Conservation (phyloP, 2,113 vertebrate genomes). For the Ellobius talpinus region DNA sequence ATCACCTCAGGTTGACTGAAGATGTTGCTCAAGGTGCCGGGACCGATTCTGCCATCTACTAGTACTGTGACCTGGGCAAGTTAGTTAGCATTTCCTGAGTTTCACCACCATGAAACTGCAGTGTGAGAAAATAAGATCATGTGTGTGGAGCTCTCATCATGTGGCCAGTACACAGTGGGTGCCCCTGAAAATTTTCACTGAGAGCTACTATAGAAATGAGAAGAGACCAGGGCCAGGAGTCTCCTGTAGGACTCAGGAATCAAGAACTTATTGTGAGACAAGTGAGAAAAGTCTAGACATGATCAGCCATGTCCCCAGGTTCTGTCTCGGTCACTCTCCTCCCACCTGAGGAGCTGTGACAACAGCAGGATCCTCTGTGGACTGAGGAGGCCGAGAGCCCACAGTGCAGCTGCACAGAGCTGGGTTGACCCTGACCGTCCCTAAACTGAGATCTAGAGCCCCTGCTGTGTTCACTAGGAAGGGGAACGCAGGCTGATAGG, state of each 20-base stretch:
- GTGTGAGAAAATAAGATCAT: background rate
- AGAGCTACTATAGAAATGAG: background rate
- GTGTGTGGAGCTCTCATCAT: background rate
- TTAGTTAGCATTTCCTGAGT: background rate
- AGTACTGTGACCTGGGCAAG: background rate
- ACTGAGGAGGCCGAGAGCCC: too few relatives aligned
- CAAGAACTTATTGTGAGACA: background rate
- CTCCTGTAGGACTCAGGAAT: background rate
- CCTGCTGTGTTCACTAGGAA: rapidly evolving
- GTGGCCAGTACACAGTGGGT: background rate
- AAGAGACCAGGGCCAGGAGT: background rate
- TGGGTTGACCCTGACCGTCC: background rate
- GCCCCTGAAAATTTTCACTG: background rate
- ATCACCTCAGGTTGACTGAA: background rate
- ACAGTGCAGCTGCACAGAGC: background rate
- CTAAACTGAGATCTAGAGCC: too few relatives aligned
- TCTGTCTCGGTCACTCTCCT: background rate
- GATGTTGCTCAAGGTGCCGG: background rate
- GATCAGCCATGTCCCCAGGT: background rate
- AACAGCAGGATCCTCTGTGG: background rate
- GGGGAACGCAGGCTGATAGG: background rate
- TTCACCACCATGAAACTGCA: background rate
- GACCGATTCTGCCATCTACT: background rate
- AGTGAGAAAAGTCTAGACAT: rapidly evolving
- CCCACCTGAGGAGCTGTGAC: background rate